Base-by-base conservation (phyloP, 2,888 invertebrate genomes). In the Drosophila limbata region DNA sequence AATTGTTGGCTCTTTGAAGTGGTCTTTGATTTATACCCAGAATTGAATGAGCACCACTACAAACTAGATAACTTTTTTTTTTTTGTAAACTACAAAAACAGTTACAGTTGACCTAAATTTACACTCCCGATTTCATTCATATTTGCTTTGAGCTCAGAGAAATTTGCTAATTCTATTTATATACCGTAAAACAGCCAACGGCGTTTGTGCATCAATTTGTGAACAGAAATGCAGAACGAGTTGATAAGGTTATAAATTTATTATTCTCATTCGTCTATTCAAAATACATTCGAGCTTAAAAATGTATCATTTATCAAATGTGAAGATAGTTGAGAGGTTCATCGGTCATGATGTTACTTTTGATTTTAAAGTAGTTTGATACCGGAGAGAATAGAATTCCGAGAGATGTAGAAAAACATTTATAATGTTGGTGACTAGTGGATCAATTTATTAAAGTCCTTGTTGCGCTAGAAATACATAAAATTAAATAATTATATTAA, bases 1-100 rank as follows among this genome's bases (percentile, higher is more conserved):
- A 86, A 85, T 88, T 80, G 87, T 79, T 75, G 66, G 59, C 67
- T 44, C 77, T 77, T 77, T 69, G 71, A 79, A 61, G 60, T 66
- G 69, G 47, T 4, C 63, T 67, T 47, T 85, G 85, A 85, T 78
- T 84, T 77, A 82, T 73, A 50, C 66, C 21, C 39, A 37, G 71
- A 88, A 82, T 85, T 82, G 76, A 87, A 73, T 69, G 33, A 70
- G 37, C 69, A 68, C 62, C 15, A 17, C 37, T 13, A 10, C 35
- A 15, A 31, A 31, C 37, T 11, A 45, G 55, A 31, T 67, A 25
- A 35, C 11, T 44, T 35, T 42, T 33, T 5, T 66, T 10, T 15
- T 42, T 44, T 33, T 17, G 28, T 25, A 5, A 51, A 8, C 25
- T 40, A 40, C 33, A 57, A 57, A 37, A 33, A 44, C 50, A 61